Evolutionary conservation across 2,113 vertebrate genomes (phyloP).

Genomic region (Carettochelys insculpta): DNA sequence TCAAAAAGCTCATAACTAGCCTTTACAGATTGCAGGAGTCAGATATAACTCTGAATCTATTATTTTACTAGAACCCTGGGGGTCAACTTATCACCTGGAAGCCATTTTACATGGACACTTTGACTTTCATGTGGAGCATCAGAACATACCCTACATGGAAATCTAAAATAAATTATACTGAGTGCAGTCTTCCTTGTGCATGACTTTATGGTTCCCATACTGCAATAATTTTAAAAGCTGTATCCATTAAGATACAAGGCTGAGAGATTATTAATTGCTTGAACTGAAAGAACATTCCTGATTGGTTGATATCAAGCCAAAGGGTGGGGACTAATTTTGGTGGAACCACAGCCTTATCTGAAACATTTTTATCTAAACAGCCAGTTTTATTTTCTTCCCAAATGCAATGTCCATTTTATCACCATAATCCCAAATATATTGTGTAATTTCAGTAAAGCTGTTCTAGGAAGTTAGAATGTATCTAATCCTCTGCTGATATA

Average conservation of each 20-base stretch:
- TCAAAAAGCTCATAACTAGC: slow-evolving; percentile 81
- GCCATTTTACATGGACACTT: slow-evolving; percentile 82
- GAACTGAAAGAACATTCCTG: slow-evolving; percentile 70
- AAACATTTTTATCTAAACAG: slow-evolving; percentile 70
- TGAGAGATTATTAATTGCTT: slow-evolving; percentile 79
- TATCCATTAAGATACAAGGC: slow-evolving; percentile 78
- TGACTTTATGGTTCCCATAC: slow-evolving; percentile 82
- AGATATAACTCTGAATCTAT: slow-evolving; percentile 82
- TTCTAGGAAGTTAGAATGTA: not conserved
- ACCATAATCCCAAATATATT: not conserved
- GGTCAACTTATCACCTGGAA: slow-evolving; percentile 84
- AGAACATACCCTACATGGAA: slow-evolving; percentile 80
- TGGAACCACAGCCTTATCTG: slow-evolving; percentile 68
- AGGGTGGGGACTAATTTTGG: slow-evolving; percentile 74
- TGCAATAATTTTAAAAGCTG: slow-evolving; percentile 83
- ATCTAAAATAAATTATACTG: slow-evolving; percentile 84
- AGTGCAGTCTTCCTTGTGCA: slow-evolving; percentile 73
- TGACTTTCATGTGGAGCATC: slow-evolving; percentile 82
- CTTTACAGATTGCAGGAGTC: slow-evolving; percentile 79
- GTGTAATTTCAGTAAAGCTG: slow-evolving; percentile 53
- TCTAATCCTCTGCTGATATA: slow-evolving; percentile 39
- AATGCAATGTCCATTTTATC: slow-evolving; percentile 46
- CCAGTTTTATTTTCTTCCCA: slow-evolving; percentile 67
- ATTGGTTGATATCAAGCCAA: slow-evolving; percentile 65
- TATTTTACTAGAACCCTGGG: slow-evolving; percentile 78